phyloP scores from a whole-genome alignment of 2,113 vertebrate genomes.

The Alces alces region DNA sequence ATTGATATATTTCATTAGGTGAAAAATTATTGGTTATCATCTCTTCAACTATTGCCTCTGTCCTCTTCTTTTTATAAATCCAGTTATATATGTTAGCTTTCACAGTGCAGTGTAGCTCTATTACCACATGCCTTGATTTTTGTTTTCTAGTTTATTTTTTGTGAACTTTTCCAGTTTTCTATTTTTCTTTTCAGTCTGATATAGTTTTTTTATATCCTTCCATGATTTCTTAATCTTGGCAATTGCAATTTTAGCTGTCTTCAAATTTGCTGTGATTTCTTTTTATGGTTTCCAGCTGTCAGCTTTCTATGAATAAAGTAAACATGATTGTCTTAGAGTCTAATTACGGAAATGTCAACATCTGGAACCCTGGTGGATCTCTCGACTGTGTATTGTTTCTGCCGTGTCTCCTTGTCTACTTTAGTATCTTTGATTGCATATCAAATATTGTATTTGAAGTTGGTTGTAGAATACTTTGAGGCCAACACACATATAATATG shows the following conservation, averaged over 20 bases:
- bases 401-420: background rate
- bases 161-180: background rate
- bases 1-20: background rate
- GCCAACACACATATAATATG: background rate
- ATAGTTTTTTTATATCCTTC: background rate
- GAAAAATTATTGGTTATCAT: background rate
- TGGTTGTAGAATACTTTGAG: background rate
- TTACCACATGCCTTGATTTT: background rate
- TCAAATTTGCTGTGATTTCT: background rate
- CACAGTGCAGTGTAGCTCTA: background rate
- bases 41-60: background rate
- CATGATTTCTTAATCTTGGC: background rate
- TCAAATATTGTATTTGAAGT: background rate
- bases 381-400: background rate
- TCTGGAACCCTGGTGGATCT: background rate
- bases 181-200: background rate
- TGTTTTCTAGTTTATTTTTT: background rate
- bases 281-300: background rate
- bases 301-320: background rate
- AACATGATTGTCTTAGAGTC: background rate
- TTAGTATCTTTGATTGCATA: background rate
- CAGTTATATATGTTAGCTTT: background rate
- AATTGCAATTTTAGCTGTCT: slow-evolving; percentile 2
- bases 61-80: background rate
- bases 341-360: background rate